Base-by-base conservation (phyloP, 1,140 invertebrate genomes). In the Macrobrachium rosenbergii region DNA sequence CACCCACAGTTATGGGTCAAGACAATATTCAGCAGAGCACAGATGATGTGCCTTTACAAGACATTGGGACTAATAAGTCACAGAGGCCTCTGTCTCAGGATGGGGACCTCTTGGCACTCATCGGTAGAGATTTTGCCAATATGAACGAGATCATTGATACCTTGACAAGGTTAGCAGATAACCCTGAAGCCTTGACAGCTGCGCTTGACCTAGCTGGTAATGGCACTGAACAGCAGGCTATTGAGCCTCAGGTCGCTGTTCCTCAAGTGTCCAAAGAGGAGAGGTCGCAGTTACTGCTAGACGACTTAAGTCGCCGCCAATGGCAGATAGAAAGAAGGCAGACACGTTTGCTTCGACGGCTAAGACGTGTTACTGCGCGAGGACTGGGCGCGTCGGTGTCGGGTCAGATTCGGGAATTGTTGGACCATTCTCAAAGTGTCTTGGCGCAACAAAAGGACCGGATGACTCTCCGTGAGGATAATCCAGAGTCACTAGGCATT, bases 341-440 rank as follows among this genome's bases (percentile, higher is more conserved):
- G 81, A 94, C 95, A 7, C 95, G 95, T 91, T 91, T 98, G 77
- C 90, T 95, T 89, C 93, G 96, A 82, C 92, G 96, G 72, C 92
- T 97, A 62, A 92, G 95, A 0, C 96, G 97, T 90, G 91, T 96
- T 11, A 96, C 97, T 91, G 93, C 94, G 0, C 93, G 94, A 77
- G 92, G 94, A 21, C 93, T 96, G 88, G 95, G 96, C 17, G 94
- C 94, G 77, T 96, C 97, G 91, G 93, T 95, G 43, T 94, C 94
- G 78, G 95, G 95, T 83, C 95, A 98, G 91, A 94, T 95, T 3
- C 93, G 94, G 19, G 94, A 94, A 82, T 93, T 96, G 82, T 92
- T 97, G 91, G 94, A 96, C 91, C 92, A 95, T 91, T 94, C 95
- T 64, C 94, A 95, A 84, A 93, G 92, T 91, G 93, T 91, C 89